Conservation (phyloP, 2,888 invertebrate genomes). For the Nomada hirtipes region DNA sequence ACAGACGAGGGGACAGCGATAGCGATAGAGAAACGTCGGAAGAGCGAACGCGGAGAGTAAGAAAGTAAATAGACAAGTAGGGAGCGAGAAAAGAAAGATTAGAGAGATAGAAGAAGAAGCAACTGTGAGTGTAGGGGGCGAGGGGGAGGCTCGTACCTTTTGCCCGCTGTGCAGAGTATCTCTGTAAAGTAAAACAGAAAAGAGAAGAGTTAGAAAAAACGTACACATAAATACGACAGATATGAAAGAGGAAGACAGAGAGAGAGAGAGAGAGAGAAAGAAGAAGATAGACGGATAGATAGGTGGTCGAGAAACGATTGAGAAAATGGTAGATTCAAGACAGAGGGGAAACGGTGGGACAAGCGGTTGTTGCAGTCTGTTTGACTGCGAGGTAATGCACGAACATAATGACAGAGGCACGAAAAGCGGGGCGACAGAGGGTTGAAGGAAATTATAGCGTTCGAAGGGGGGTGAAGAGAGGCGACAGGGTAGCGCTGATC, state of each 20-base stretch:
- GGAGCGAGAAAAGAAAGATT: slow-evolving; percentile 30
- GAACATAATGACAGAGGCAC: neutral
- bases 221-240: slow-evolving; percentile 68
- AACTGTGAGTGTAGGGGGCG: slow-evolving; percentile 67
- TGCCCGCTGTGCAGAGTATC: slow-evolving; percentile 83
- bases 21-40: neutral
- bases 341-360: slow-evolving; percentile 9
- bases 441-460: slow-evolving; percentile 8
- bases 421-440: slow-evolving; percentile 24
- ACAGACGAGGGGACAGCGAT: neutral
- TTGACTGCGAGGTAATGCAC: no score
- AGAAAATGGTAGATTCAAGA: slow-evolving; percentile 21
- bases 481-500: slow-evolving; percentile 6
- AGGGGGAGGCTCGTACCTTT: slow-evolving; percentile 79
- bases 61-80: neutral
- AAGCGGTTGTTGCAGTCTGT: neutral
- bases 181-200: slow-evolving; percentile 83
- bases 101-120: slow-evolving; percentile 38
- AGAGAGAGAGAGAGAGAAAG: neutral
- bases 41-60: slow-evolving; percentile 22
- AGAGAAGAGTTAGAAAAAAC: slow-evolving; percentile 82
- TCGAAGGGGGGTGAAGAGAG: neutral
- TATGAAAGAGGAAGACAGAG: slow-evolving; percentile 33
- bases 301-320: slow-evolving; percentile 11
- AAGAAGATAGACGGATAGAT: neutral